Conservation (phyloP, 2,797 vertebrate genomes). For the Sebastes trivittatus region DNA sequence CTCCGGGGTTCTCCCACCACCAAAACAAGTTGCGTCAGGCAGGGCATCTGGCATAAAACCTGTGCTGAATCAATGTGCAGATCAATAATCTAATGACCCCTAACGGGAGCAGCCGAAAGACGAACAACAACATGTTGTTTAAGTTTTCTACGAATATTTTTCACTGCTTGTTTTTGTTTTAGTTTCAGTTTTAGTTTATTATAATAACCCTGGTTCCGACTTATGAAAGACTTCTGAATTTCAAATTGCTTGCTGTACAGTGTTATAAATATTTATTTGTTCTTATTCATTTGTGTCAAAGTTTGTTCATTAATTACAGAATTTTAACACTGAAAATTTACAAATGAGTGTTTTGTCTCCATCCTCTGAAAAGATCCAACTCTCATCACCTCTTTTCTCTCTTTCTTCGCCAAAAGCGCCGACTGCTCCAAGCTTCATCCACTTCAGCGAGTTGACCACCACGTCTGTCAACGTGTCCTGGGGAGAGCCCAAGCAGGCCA, state of each 20-base stretch:
- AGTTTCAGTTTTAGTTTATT: no score
- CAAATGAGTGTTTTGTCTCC: slow-evolving; percentile 2
- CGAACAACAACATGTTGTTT: no score
- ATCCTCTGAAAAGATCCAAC: not conserved
- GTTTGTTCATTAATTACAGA: not conserved
- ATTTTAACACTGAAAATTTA: not conserved
- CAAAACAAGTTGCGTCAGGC: no score
- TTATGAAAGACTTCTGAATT: not conserved
- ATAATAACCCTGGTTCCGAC: no score
- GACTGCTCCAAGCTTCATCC: slow-evolving; percentile 89
- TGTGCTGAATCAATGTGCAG: no score
- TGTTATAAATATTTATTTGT: not conserved
- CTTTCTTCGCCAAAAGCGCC: slow-evolving; percentile 83
- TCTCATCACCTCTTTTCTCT: not conserved
- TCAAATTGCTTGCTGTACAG: not conserved
- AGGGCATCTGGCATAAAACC: no score
- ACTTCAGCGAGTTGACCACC: slow-evolving; percentile 97
- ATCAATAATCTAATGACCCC: no score
- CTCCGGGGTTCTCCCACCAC: no score
- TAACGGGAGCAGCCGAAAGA: no score
- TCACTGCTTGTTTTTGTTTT: no score
- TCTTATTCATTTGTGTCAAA: not conserved
- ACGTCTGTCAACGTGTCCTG: slow-evolving; percentile 98
- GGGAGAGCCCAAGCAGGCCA: slow-evolving; percentile 93
- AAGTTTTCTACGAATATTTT: no score